A percentile compares a stretch with the other conserved stretches of the same genome.
These are phyloP conservation scores for Microtus oregoni DNA, from an alignment of 2,113 vertebrate species.

Conservation along the genomic window DNA sequence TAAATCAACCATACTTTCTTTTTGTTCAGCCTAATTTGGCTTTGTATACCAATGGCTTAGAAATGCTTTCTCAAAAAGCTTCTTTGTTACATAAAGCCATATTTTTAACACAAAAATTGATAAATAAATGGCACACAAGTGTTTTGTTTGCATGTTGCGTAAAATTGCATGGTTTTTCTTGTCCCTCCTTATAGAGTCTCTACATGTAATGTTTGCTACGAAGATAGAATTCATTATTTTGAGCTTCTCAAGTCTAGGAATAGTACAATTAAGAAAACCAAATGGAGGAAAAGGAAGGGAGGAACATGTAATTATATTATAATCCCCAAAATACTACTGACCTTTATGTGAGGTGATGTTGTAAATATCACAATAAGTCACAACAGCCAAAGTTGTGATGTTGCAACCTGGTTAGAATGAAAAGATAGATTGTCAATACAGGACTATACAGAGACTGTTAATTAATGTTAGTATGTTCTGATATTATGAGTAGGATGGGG, in stretches of 20 bases:
- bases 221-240: not conserved
- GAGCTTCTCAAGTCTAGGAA: not conserved
- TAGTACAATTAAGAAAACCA: not conserved
- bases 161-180: not conserved
- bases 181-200: not conserved
- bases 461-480: not conserved
- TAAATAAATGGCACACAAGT: not conserved
- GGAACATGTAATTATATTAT: not conserved
- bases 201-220: not conserved
- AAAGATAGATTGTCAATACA: not conserved
- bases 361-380: not conserved
- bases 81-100: not conserved
- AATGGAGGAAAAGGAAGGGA: not conserved
- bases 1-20: not conserved
- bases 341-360: not conserved
- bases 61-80: conserved; percentile 8
- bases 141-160: not conserved
- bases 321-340: not conserved
- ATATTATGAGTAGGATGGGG: not conserved
- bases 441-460: not conserved
- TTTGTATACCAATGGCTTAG: not conserved
- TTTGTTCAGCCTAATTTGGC: not conserved
- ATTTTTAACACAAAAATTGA: not conserved
- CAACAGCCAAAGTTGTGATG: not conserved
- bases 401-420: not conserved